Base-by-base conservation (phyloP, 1,140 invertebrate genomes). In the Pseudobourletiella spinata region DNA sequence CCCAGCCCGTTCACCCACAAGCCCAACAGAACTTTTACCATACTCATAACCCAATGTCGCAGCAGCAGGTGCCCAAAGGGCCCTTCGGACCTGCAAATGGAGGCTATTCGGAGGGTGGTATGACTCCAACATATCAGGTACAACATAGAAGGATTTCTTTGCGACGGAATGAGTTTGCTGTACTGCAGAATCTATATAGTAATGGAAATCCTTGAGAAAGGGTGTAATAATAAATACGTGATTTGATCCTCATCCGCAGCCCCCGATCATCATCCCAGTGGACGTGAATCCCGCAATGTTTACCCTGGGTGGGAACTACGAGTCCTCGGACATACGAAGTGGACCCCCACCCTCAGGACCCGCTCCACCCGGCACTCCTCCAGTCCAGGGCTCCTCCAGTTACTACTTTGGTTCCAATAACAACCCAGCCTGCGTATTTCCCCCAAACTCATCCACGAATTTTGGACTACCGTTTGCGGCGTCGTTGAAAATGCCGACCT, bases 21-120 rank as follows among this genome's bases (percentile, higher is more conserved):
- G 24, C 63, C n/a, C 61, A 63, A 44, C 65, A 59, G 35, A 52
- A 39, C 3, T 67, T 63, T 43, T 67, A 67, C 51, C 65, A 66
- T 46, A 54, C 51, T 35, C 65, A 60, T 52, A 56, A 57, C 43
- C 25, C 61, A 26, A 26, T 63, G 51, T 3, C 44, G n/a, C 57
- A 44, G 20, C 65, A 57, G 24, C 52, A 44, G 25, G 46, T 52
- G n/a, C 64, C 61, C 32, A 39, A 59, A 24, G 57, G 48, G 18
- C 3, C 48, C 32, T 51, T 63, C 39, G 64, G 64, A 35, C 65
- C 60, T 8, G 24, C 24, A 32, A 67, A 60, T n/a, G 57, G 59
- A n/a, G 65, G 50, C 32, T 67, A 67, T 43, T 44, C 61, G 3
- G 61, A 67, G 50, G 56, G 65, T 50, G 61, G 57, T 28, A 25